Evolutionary conservation across 2,113 vertebrate genomes (phyloP).

Genomic region (Alethe diademata): DNA sequence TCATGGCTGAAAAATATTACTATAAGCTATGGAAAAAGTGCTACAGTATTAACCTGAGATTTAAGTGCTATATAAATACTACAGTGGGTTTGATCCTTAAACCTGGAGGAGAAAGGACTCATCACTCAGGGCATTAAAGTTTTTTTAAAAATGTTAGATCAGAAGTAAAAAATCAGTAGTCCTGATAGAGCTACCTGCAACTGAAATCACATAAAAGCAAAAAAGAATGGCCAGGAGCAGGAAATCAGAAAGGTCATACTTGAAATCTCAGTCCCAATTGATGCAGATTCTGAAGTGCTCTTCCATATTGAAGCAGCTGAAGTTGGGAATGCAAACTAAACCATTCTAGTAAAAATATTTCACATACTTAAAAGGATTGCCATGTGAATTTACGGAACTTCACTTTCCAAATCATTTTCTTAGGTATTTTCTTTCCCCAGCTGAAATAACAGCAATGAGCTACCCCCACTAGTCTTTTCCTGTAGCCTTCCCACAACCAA

Average conservation of each 20-base stretch:
- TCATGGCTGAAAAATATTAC: neutral
- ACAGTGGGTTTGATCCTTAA: neutral
- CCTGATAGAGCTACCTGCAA: neutral
- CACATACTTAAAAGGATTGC: constrained; percentile 22
- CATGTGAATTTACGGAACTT: constrained; percentile 25
- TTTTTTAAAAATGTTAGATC: neutral
- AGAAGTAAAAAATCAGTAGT: neutral
- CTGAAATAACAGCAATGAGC: constrained; percentile 57
- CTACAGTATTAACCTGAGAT: neutral
- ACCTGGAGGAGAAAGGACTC: neutral
- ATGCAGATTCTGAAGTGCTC: neutral
- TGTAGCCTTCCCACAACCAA: neutral
- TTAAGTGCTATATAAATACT: neutral
- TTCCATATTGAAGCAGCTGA: neutral
- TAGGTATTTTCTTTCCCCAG: constrained; percentile 19
- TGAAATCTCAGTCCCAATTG: neutral
- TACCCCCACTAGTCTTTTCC: neutral
- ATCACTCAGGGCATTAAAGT: neutral
- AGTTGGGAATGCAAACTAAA: constrained; percentile 33
- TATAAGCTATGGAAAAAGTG: neutral
- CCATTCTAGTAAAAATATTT: constrained; percentile 49
- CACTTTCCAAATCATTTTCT: neutral
- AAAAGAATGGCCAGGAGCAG: neutral
- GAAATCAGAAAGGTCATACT: neutral
- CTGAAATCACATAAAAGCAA: neutral